Percentiles rank a stretch among this genome's conserved stretches.
Conservation (phyloP, 2,888 invertebrate genomes). For the Tetragonula carbonaria region DNA sequence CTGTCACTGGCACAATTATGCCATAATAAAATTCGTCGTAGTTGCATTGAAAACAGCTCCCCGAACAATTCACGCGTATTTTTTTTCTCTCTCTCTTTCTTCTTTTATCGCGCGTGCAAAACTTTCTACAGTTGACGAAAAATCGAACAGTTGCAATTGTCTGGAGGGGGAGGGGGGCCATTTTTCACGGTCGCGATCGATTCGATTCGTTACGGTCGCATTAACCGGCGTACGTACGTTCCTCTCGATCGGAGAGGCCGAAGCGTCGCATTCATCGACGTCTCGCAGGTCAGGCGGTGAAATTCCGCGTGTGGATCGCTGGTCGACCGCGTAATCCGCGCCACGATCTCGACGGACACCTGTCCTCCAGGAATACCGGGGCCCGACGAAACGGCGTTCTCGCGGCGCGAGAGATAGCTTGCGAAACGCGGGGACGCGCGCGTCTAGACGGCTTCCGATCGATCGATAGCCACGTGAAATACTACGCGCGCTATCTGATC, state of each 20-base stretch:
- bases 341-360: constrained; percentile 56
- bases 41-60: too few relatives aligned
- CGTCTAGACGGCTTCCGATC: constrained; percentile 57
- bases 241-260: constrained; percentile 5
- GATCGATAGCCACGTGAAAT: constrained; percentile 53
- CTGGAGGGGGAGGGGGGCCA: too few relatives aligned
- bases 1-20: too few relatives aligned
- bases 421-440: constrained; percentile 55
- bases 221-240: background rate
- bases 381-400: constrained; percentile 40
- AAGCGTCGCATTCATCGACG: constrained; percentile 25
- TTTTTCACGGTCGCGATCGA: too few relatives aligned
- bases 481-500: constrained; percentile 52
- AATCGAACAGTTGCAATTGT: too few relatives aligned
- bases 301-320: constrained; percentile 29
- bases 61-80: too few relatives aligned
- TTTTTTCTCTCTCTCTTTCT: too few relatives aligned
- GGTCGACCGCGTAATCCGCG: constrained; percentile 50
- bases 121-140: too few relatives aligned
- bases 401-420: constrained; percentile 47
- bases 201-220: background rate
- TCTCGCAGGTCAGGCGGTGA: constrained; percentile 21
- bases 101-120: too few relatives aligned
- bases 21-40: too few relatives aligned
- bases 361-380: constrained; percentile 55